phyloP scores from a whole-genome alignment of 2,888 invertebrate genomes.

The Hirtodrosophila trivittata region DNA sequence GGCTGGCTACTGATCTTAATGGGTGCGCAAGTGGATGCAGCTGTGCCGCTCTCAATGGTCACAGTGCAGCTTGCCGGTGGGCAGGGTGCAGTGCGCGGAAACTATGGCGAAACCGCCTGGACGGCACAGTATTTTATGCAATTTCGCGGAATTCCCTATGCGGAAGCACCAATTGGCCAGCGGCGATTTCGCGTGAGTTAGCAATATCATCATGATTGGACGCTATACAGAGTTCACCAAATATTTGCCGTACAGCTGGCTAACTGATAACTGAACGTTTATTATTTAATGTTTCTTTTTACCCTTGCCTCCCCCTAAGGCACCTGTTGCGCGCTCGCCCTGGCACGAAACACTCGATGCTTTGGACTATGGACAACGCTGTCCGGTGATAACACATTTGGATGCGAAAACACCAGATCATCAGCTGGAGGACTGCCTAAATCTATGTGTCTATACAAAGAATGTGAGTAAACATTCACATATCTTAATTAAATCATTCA shows the following conservation, averaged over 20 bases:
- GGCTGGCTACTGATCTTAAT: slow-evolving; percentile 46
- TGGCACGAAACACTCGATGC: slow-evolving; percentile 78
- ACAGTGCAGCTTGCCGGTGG: slow-evolving; percentile 57
- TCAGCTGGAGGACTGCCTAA: slow-evolving; percentile 83
- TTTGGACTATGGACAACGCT: slow-evolving; percentile 77
- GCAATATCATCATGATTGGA: slow-evolving; percentile 2
- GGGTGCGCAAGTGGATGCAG: slow-evolving; percentile 20
- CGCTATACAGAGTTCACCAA: neutral
- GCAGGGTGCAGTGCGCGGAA: slow-evolving; percentile 78
- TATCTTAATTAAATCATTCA: neutral
- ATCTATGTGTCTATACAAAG: slow-evolving; percentile 82
- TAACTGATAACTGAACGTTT: slow-evolving; percentile 28
- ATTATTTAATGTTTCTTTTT: slow-evolving; percentile 9
- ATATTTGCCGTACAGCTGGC: neutral
- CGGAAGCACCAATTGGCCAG: slow-evolving; percentile 77
- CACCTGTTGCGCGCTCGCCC: slow-evolving; percentile 73
- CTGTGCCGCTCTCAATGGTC: slow-evolving; percentile 22
- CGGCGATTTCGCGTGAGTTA: slow-evolving; percentile 79
- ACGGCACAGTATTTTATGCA: slow-evolving; percentile 77
- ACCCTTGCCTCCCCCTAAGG: slow-evolving; percentile 46
- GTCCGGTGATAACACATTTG: slow-evolving; percentile 78
- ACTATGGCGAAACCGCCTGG: slow-evolving; percentile 75
- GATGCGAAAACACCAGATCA: slow-evolving; percentile 45
- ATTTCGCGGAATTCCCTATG: slow-evolving; percentile 82
- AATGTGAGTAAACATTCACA: slow-evolving; percentile 66